Evolutionary conservation across 2,113 vertebrate species (phyloP), one percentile per base, ranked within the genome.

Genomic region (Gnathonemus longibarbis): DNA sequence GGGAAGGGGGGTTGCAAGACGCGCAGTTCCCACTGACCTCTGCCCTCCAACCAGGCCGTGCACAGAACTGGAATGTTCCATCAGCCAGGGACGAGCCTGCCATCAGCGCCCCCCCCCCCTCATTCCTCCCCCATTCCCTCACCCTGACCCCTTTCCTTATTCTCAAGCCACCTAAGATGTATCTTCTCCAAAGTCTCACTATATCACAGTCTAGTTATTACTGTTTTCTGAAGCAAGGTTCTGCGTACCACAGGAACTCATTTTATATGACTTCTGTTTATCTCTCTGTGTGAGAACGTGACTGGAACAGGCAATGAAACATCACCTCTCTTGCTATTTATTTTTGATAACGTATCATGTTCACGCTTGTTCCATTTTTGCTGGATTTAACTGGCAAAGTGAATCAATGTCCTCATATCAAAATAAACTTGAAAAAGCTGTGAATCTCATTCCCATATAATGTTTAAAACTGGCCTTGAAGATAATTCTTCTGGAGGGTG

Each of bases 121-220:
- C 53, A 17, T 6, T 46, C 53, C 19, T 13, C 85, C 11, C n/a
- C 52, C 24, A 4, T 17, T 15, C 85, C 45, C 48, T n/a, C 45
- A n/a, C 42, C 42, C 53, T 53, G 24, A 52, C 53, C 53, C 21
- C 10, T 24, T 70, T 66, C 56, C 42, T 66, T 27, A 21, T 35
- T 48, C 88, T 45, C 21, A 24, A 84, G 80, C 42, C n/a, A 27
- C 35, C 62, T 9, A 17, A 48, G 50, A 85, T 50, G 27, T 52
- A 84, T 58, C 46, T 53, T 48, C 80, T 52, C 89, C n/a, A 89
- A 27, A 80, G n/a, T 39, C 27, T 46, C 70, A 53, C 48, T 52
- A 42, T 52, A 89, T 84, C 50, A 31, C 50, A 84, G 52, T 35
- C 49, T 56, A 8, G 56, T 84, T 84, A 84, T 83, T 52, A 89